Conservation (phyloP, 2,113 vertebrate genomes). For the Chionodraco myersi region DNA sequence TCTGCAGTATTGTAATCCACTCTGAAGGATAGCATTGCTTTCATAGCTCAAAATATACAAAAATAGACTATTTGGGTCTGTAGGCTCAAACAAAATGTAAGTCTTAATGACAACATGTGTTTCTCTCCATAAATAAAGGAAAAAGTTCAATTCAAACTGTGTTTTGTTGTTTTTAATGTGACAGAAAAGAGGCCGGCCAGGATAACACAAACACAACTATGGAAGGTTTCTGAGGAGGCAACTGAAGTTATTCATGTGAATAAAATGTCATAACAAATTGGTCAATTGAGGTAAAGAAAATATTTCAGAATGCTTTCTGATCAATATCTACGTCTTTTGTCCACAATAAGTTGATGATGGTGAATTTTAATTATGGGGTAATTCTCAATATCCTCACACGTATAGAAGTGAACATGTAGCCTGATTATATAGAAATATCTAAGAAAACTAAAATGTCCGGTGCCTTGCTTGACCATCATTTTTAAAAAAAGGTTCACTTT, state of each 20-base stretch:
- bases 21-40: conserved; percentile 80
- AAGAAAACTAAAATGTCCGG: no score
- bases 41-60: conserved; percentile 78
- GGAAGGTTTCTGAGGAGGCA: background rate
- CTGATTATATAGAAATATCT: no score
- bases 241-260: background rate
- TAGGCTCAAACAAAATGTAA: conserved; percentile 89
- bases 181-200: background rate
- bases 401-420: no score
- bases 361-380: no score
- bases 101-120: conserved; percentile 88
- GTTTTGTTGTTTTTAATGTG: conserved; percentile 29
- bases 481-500: no score
- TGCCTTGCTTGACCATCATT: no score
- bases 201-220: background rate
- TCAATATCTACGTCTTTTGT: background rate
- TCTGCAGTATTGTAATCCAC: conserved; percentile 80
- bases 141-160: conserved; percentile 73
- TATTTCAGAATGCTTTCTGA: background rate
- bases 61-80: conserved; percentile 84
- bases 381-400: no score
- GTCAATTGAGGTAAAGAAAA: background rate
- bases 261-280: background rate
- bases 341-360: no score
- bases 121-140: conserved; percentile 84